Conservation (phyloP, 2,113 vertebrate species). For the Ciconia boyciana region DNA sequence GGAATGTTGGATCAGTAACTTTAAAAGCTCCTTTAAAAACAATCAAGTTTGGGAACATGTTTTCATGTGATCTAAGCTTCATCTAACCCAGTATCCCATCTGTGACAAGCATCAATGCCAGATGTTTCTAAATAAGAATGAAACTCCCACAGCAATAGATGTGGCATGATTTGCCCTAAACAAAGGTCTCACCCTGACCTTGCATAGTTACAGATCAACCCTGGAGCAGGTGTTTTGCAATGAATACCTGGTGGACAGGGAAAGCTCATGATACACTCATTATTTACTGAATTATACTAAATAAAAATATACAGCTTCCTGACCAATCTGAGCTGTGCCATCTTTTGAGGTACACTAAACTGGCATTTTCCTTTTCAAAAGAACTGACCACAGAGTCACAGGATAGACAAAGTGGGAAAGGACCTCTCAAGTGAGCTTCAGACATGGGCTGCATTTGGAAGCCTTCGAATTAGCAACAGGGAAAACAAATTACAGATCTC, state of each 20-base stretch:
- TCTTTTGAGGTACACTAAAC: not conserved
- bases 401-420: not conserved
- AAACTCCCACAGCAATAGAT: not conserved
- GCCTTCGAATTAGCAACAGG: not conserved
- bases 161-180: not conserved
- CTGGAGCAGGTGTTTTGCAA: not conserved
- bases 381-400: not conserved
- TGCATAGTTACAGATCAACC: not conserved
- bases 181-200: not conserved
- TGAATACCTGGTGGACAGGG: not conserved
- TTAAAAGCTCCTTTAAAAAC: not conserved
- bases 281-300: not conserved
- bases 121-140: not conserved
- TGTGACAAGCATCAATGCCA: not conserved
- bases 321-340: not conserved
- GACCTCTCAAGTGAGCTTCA: not conserved
- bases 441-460: not conserved
- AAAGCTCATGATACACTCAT: not conserved
- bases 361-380: not conserved
- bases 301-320: not conserved
- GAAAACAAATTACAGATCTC: not conserved
- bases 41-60: not conserved
- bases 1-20: not conserved
- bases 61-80: not conserved
- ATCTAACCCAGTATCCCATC: not conserved